phyloP scores from a whole-genome alignment of 92 coral and sea anemone species.

The Porites rus region DNA sequence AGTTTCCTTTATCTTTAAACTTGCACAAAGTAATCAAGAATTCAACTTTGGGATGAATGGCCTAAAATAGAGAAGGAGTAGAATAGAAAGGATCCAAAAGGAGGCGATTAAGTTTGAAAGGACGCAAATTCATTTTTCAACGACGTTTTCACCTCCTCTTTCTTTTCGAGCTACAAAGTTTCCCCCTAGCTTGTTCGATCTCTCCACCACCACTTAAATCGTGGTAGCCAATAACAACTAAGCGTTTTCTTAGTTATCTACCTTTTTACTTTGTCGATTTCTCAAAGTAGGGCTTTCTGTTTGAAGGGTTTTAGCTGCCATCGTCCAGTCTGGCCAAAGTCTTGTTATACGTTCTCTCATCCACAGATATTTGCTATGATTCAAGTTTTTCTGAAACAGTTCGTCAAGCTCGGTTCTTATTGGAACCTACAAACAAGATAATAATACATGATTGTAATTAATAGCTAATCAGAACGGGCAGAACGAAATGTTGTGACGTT shows the following conservation, averaged over 20 bases:
- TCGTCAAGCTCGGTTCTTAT: conserved; percentile 12
- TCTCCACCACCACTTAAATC: neutral
- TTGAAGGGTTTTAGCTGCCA: conserved; percentile 48
- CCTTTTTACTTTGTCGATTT: conserved; percentile 54
- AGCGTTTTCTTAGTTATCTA: neutral
- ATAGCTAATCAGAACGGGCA: no score
- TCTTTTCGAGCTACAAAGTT: neutral
- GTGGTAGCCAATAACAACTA: neutral
- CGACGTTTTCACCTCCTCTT: neutral
- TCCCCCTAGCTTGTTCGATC: neutral
- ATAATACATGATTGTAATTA: neutral
- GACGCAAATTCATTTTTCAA: no score
- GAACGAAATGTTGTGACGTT: no score
- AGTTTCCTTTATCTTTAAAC: no score
- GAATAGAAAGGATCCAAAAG: no score
- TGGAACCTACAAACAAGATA: conserved; percentile 1
- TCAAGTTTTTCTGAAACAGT: conserved; percentile 20
- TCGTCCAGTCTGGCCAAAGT: conserved; percentile 80
- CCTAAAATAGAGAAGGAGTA: no score
- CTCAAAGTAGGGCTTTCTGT: conserved; percentile 29
- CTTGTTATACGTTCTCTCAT: conserved; percentile 76
- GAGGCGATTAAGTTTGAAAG: no score
- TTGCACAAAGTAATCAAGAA: no score
- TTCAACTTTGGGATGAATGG: no score
- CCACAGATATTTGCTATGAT: conserved; percentile 56